These are phyloP conservation scores for Fulmarus glacialis DNA, from an alignment of 2,113 vertebrate genomes.

Conservation along the genomic window DNA sequence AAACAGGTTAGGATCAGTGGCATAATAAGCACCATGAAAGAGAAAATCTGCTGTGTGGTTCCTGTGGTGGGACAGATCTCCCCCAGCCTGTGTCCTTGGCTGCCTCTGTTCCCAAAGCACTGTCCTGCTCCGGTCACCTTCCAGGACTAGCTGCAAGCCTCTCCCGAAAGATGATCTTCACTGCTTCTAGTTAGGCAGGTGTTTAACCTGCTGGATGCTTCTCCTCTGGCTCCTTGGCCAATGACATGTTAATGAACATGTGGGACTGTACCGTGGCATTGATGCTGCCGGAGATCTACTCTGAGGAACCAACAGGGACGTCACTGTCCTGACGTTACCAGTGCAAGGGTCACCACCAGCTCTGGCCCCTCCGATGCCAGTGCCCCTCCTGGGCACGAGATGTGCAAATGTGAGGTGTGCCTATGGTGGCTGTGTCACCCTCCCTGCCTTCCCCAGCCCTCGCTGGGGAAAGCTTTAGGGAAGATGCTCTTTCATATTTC, in stretches of 20 bases:
- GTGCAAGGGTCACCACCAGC: neutral
- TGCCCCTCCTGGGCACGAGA: neutral
- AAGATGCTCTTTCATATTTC: conserved; percentile 15
- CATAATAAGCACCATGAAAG: neutral
- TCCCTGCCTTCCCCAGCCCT: neutral
- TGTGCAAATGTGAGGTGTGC: neutral
- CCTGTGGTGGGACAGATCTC: neutral
- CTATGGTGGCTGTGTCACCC: neutral
- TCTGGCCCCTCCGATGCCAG: neutral
- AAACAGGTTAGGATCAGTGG: conserved; percentile 11
- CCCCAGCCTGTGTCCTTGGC: neutral
- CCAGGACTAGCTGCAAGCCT: neutral
- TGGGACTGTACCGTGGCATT: neutral
- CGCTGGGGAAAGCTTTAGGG: neutral
- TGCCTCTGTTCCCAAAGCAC: neutral
- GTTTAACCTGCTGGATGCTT: neutral
- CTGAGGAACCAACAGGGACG: fast-evolving
- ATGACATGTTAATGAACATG: fast-evolving
- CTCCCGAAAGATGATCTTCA: neutral
- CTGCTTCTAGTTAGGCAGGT: neutral
- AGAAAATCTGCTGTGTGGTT: neutral
- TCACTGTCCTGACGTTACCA: neutral
- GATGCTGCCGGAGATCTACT: neutral
- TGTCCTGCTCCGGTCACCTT: neutral
- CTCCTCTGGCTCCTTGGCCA: neutral